Evolutionary conservation across 92 coral and sea anemone genomes (phyloP), one percentile per base, ranked within the genome.

Genomic region (Parazoanthus darwini): DNA sequence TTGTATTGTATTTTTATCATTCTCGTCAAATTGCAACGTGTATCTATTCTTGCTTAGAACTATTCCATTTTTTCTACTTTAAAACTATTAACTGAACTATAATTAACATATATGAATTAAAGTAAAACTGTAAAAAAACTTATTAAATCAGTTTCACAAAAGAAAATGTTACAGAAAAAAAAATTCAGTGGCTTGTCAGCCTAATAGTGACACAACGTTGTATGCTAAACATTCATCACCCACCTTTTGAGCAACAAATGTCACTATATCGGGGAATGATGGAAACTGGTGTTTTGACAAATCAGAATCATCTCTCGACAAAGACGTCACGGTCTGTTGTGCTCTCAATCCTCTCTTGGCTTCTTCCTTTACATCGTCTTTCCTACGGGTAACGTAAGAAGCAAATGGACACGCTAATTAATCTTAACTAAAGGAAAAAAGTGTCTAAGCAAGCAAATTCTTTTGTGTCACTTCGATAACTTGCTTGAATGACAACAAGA

Each of bases 321-420:
- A 67, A 35, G 46, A 54, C 0, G 75, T 63, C 51, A 73, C 75
- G 50, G 80, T 92, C 80, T 90, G 91, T 16, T 81, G 67, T 23
- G 81, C 74, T 35, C 94, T 90, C 11, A 97, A 89, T 56, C 99
- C 99, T 68, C 91, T 92, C 42, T 85, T 95, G 2, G 99, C 99
- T 88, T 95, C 99, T 85, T 97, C 99, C 39, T 91, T 93, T 44
- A 97, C 96, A 77, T 97, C 99, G 80, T 97, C 98, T 88, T 96
- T 95, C 26, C 98, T 95, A 81, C 38, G 72, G 48, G 48, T 58
- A 1, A 50, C 42, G 36, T 7, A 80, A 6, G 68, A 80, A 56
- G 65, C 29, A 36, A 26, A 33, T n/a, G 20, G 5, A 18, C 54
- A 5, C 8, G 16, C 25, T 11, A 11, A 35, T 39, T 22, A 37